Percentiles rank a stretch among this genome's conserved stretches.
These are phyloP conservation scores for Cephus pulcher DNA, from an alignment of 2,888 invertebrate genomes.

Conservation along the genomic window DNA sequence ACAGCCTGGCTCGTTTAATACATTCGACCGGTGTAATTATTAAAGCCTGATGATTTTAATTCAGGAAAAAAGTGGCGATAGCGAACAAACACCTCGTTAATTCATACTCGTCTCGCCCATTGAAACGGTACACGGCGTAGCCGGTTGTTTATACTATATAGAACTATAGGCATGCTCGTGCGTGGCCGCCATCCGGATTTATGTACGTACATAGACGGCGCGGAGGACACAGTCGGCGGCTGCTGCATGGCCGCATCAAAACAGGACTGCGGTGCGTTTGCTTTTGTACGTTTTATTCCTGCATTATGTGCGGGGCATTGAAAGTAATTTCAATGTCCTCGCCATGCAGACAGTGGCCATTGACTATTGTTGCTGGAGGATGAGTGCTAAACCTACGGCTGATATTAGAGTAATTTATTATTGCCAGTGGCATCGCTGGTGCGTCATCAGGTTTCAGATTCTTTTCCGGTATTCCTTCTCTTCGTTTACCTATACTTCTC, in stretches of 20 bases:
- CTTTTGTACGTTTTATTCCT: conserved; percentile 22
- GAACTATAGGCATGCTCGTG: background rate
- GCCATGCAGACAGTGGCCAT: conserved; percentile 7
- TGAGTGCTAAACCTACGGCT: background rate
- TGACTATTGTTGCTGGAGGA: conserved; percentile 10
- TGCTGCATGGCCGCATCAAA: background rate
- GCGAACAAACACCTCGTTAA: conserved; percentile 45
- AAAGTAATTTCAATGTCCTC: conserved; percentile 28
- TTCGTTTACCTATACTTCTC: background rate
- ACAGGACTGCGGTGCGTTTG: conserved; percentile 13
- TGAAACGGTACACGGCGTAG: conserved; percentile 18
- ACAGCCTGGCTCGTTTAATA: conserved; percentile 37
- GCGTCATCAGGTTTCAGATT: background rate
- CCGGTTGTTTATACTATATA: background rate
- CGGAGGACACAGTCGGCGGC: background rate
- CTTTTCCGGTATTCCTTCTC: background rate
- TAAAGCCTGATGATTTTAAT: conserved; percentile 41
- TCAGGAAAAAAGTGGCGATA: conserved; percentile 23
- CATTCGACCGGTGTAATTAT: conserved; percentile 38
- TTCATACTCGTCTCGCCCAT: conserved; percentile 38
- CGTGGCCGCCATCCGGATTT: background rate
- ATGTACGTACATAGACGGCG: background rate
- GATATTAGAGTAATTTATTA: conserved; percentile 12
- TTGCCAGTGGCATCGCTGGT: background rate
- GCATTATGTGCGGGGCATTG: conserved; percentile 26